Conservation (phyloP, 2,888 invertebrate species). For the Hipparchia sbordonii region DNA sequence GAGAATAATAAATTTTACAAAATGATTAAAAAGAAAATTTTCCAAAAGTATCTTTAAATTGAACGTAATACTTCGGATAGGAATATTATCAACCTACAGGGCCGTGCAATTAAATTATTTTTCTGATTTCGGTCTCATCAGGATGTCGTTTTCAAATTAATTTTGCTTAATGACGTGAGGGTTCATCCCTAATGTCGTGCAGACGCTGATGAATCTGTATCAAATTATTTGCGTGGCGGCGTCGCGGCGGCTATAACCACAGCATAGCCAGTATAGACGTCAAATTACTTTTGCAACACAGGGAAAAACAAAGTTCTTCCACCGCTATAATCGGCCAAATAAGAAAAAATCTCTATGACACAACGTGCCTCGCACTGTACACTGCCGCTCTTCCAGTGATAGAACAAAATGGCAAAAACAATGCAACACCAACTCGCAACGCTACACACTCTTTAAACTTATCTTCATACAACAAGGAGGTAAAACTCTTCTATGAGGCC, state of each 20-base stretch:
- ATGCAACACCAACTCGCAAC: too few species aligned
- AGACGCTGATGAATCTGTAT: conserved; percentile 62
- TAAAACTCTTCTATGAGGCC: too few species aligned
- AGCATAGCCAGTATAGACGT: conserved; percentile 29
- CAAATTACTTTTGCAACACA: conserved; percentile 28
- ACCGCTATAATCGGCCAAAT: too few species aligned
- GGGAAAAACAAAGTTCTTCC: neutral
- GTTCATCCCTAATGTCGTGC: conserved; percentile 42
- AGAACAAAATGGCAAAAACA: too few species aligned
- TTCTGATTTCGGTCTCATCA: conserved; percentile 10
- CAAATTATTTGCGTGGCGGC: conserved; percentile 50
- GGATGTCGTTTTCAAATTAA: conserved; percentile 36
- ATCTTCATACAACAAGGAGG: too few species aligned
- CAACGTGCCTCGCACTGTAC: too few species aligned
- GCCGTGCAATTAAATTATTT: conserved; percentile 4
- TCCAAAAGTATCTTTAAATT: neutral
- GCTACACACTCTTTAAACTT: too few species aligned
- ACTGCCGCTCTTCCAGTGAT: too few species aligned
- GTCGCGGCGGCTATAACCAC: conserved; percentile 32
- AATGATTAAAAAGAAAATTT: neutral
- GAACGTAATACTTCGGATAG: neutral
- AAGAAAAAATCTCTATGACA: too few species aligned
- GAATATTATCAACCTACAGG: neutral
- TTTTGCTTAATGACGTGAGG: conserved; percentile 41
- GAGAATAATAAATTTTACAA: too few species aligned